phyloP scores from a whole-genome alignment of 2,797 vertebrate genomes.

The Atherinosoma microstoma region DNA sequence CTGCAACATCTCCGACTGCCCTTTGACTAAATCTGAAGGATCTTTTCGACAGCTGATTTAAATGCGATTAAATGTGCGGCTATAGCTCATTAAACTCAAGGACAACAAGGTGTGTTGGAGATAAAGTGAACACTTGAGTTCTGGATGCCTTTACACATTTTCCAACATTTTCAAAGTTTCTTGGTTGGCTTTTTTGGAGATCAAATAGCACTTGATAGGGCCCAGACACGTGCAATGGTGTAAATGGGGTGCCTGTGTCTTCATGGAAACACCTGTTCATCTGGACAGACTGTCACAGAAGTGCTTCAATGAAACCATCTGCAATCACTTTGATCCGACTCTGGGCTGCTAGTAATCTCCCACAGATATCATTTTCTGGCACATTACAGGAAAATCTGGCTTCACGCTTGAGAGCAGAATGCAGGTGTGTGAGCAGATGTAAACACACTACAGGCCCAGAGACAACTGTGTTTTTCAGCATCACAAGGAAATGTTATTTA shows the following conservation, averaged over 20 bases:
- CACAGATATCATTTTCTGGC: slow-evolving; percentile 16
- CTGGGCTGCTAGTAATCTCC: slow-evolving; percentile 34
- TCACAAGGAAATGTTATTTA: neutral
- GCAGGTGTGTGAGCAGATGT: slow-evolving; percentile 31
- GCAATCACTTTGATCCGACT: slow-evolving; percentile 32
- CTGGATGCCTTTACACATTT: slow-evolving; percentile 5
- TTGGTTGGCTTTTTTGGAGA: neutral
- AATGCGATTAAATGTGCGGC: neutral
- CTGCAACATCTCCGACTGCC: neutral
- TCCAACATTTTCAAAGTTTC: neutral
- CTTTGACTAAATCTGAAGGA: neutral
- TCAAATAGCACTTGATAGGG: neutral
- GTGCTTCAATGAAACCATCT: slow-evolving; percentile 39
- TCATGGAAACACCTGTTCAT: slow-evolving; percentile 47
- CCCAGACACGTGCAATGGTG: neutral
- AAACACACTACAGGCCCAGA: slow-evolving; percentile 15
- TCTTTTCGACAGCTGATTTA: neutral
- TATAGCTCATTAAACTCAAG: neutral
- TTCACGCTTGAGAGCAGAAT: neutral
- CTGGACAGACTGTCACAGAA: slow-evolving; percentile 29
- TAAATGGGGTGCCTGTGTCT: neutral
- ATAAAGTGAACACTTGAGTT: neutral
- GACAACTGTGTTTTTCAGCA: neutral
- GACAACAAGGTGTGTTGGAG: neutral
- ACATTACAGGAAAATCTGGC: slow-evolving; percentile 22